Evolutionary conservation across 2,113 vertebrate species (phyloP).

Genomic region (Platysteira castanea): DNA sequence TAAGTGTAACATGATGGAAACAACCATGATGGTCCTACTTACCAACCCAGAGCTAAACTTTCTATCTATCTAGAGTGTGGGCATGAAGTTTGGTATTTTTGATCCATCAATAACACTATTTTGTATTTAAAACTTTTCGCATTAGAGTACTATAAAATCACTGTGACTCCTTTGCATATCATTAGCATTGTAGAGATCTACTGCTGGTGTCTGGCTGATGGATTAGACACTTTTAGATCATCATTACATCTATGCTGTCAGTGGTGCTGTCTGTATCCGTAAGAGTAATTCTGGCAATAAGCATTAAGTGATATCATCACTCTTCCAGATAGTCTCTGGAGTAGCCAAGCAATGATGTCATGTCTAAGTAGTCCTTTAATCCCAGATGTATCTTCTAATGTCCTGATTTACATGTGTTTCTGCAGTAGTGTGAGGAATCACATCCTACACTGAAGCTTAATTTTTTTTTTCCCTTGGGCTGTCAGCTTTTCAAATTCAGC

Average conservation of each 20-base stretch:
- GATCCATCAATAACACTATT: background rate
- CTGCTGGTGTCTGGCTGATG: background rate
- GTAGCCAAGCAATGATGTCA: slow-evolving; percentile 31
- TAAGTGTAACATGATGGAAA: background rate
- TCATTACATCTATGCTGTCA: background rate
- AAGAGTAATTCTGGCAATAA: background rate
- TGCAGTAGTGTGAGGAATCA: background rate
- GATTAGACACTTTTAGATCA: background rate
- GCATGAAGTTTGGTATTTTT: background rate
- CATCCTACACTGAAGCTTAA: background rate
- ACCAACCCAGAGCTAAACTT: background rate
- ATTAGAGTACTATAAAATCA: background rate
- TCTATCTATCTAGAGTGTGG: background rate
- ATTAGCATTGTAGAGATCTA: background rate
- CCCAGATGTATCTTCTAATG: background rate
- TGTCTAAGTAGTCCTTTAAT: background rate
- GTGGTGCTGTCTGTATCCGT: background rate
- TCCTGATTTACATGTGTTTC: background rate
- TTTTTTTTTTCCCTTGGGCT: fast-evolving
- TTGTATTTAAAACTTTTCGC: background rate
- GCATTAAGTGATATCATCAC: background rate
- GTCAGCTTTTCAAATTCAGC: background rate
- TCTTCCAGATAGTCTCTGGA: slow-evolving; percentile 1
- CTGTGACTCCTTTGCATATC: background rate
- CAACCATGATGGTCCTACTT: background rate